phyloP scores from a whole-genome alignment of 2,888 invertebrate species.

The Agonopterix subpropinquella region DNA sequence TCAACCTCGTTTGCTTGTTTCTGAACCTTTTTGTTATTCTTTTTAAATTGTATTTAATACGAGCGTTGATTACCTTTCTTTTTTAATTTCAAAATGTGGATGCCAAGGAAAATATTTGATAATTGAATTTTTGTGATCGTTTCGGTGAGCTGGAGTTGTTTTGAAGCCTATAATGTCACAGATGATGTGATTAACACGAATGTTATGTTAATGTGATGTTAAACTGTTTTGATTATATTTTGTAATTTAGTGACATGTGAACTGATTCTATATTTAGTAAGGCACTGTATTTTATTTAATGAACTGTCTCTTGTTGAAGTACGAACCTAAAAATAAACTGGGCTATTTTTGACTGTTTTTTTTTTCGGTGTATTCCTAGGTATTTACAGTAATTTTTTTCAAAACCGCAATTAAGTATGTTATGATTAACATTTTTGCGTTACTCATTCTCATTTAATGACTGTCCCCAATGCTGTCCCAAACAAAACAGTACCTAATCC shows the following conservation, averaged over 20 bases:
- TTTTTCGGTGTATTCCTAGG: no score
- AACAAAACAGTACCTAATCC: no score
- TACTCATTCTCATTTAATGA: no score
- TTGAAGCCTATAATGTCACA: slow-evolving; percentile 5
- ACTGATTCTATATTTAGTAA: no score
- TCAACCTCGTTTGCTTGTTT: slow-evolving; percentile 58
- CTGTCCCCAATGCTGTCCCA: no score
- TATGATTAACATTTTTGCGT: no score
- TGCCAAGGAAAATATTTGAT: slow-evolving; percentile 37
- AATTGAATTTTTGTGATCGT: slow-evolving; percentile 48
- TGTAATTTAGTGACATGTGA: background rate
- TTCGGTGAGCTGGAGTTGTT: slow-evolving; percentile 25
- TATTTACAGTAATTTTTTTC: no score
- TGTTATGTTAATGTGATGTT: slow-evolving; percentile 12
- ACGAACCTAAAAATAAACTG: no score
- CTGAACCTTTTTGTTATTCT: slow-evolving; percentile 32
- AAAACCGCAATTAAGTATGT: no score
- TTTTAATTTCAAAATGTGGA: slow-evolving; percentile 46
- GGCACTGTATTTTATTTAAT: no score
- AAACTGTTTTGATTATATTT: background rate
- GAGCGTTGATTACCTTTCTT: slow-evolving; percentile 56
- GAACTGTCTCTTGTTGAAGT: no score
- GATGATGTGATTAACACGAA: slow-evolving; percentile 6
- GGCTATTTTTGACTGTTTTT: no score
- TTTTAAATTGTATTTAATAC: slow-evolving; percentile 28